Base-by-base conservation (phyloP, 1,140 invertebrate genomes). In the Sycobia sp. region DNA sequence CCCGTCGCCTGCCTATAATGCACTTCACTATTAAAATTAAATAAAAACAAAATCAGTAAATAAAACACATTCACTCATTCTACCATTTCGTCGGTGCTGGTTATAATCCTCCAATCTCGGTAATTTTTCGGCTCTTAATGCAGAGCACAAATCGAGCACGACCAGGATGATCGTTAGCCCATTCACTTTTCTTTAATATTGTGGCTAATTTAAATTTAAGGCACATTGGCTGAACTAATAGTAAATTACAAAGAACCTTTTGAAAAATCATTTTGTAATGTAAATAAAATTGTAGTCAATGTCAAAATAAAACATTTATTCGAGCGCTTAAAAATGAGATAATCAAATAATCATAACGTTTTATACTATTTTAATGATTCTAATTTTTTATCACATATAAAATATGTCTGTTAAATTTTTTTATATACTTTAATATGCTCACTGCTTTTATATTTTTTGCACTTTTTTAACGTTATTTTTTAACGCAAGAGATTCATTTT, bases 1-100 rank as follows among this genome's bases (percentile, higher is more conserved):
- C 76, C 74, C 76, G 78, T 81, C 76, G 72, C 74, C 75, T 82
- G 63, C 57, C 63, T 65, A 49, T n/a, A n/a, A 76, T 79, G 74
- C 77, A 80, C 62, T 65, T 58, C 75, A 80, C 73, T 75, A 76
- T n/a, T n/a, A 74, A 50, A 46, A 60, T 43, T 43, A 14, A 41
- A 56, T 47, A 34, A 61, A 59, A 51, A 36, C 29, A 65, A 34
- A 60, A 59, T 39, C 5, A 41, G n/a, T n/a, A n/a, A n/a, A 53
- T 44, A 62, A 38, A 23, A 51, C 66, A 60, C 61, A 67, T 70
- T 75, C 69, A 66, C 57, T 43, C 63, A 74, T 65, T 54, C 68
- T 74, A 71, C 69, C 71, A 73, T 61, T 62, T 55, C 43, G 63
- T 49, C 57, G 63, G 63, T 65, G 63, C 49, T 65, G 63, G 50